A percentile compares a stretch with the other conserved stretches of the same genome.
phyloP scores from a whole-genome alignment of 2,113 vertebrate genomes.

The Archilochus colubris region DNA sequence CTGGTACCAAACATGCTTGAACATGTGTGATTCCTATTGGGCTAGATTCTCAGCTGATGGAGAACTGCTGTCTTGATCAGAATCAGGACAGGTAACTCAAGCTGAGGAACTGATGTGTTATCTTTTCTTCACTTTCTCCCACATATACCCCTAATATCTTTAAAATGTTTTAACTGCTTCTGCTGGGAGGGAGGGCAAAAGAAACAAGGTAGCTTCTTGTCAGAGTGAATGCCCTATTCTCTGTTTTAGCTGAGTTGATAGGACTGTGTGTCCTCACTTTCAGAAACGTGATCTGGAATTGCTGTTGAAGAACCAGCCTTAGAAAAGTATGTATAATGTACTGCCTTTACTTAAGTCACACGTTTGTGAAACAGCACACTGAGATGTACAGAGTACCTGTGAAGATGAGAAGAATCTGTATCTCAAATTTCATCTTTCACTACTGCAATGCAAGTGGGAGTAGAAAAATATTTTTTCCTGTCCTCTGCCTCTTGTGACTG shows the following conservation, averaged over 20 bases:
- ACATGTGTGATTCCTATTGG: not conserved
- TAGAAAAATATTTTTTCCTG: not conserved
- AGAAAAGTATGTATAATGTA: not conserved
- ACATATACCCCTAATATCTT: conserved; percentile 1
- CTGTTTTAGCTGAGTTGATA: not conserved
- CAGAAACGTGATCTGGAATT: not conserved
- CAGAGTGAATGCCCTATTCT: not conserved
- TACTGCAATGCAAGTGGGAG: not conserved
- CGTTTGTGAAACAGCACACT: not conserved
- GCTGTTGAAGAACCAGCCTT: not conserved
- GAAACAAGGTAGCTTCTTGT: not conserved
- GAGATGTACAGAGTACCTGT: not conserved
- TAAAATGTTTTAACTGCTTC: not conserved
- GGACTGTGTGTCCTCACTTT: not conserved
- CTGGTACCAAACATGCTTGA: not conserved
- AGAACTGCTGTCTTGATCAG: not conserved
- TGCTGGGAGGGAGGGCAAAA: not conserved
- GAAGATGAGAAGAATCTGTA: not conserved
- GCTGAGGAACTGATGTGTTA: not conserved
- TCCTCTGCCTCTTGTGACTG: not conserved
- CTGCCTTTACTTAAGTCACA: not conserved
- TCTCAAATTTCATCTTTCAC: not conserved
- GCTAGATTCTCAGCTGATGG: not conserved
- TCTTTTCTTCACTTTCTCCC: conserved; percentile 18
- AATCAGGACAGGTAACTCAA: not conserved